Conservation (phyloP, 92 coral and sea anemone species). For the Montipora capitata region DNA sequence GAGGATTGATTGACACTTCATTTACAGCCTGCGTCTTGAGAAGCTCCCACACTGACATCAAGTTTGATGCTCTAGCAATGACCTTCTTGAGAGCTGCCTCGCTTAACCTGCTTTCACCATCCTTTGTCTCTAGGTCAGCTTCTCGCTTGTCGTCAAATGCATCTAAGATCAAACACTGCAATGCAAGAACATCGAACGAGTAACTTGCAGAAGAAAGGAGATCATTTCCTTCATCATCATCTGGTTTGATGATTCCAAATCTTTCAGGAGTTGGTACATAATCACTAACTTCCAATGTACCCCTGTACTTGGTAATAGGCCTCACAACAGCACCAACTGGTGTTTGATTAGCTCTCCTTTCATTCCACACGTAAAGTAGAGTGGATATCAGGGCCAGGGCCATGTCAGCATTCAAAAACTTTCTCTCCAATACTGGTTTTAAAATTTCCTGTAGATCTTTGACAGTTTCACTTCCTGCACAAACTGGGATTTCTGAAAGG, state of each 20-base stretch:
- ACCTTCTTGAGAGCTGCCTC: constrained; percentile 53
- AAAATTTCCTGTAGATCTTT: constrained; percentile 62
- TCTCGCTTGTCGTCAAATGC: constrained; percentile 40
- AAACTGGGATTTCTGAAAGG: constrained; percentile 69
- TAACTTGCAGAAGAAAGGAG: constrained; percentile 37
- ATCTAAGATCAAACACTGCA: constrained; percentile 57
- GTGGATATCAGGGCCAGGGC: constrained; percentile 75
- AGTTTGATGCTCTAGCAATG: constrained; percentile 52
- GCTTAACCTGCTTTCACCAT: constrained; percentile 28
- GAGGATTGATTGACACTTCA: constrained; percentile 49
- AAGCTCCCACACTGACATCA: constrained; percentile 56
- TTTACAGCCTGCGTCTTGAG: constrained; percentile 56
- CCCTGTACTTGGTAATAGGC: constrained; percentile 74
- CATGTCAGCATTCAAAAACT: constrained; percentile 77
- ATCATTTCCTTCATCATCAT: constrained; percentile 34
- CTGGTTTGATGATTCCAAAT: constrained; percentile 67
- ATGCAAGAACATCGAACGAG: constrained; percentile 67
- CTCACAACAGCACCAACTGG: constrained; percentile 52
- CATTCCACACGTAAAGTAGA: constrained; percentile 81
- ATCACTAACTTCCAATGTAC: constrained; percentile 64
- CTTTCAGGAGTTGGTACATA: constrained; percentile 69
- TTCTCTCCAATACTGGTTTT: constrained; percentile 72
- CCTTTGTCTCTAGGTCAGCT: constrained; percentile 1
- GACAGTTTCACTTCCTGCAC: constrained; percentile 62
- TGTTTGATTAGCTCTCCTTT: constrained; percentile 59